Evolutionary conservation across 30 jellyfish, hydroid and myxozoan genomes (phyloP).

Genomic region (Turritopsis rubra): DNA sequence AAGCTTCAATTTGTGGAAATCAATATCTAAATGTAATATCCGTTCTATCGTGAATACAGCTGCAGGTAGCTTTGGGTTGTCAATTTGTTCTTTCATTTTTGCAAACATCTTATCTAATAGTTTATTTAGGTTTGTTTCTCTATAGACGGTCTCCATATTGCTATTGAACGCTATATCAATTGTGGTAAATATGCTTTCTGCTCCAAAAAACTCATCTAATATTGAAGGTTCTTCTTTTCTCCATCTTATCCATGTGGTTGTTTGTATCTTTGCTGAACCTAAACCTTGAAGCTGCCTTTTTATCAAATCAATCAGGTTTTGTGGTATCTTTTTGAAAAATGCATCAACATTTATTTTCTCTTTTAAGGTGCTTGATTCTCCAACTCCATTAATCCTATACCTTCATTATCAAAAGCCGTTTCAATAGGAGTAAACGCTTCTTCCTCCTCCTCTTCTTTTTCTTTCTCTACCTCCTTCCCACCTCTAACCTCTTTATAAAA

Average conservation of each 20-base stretch:
- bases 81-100: conserved; percentile 5
- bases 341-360: conserved; percentile 5
- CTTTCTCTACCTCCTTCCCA: background rate
- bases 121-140: too few relatives aligned
- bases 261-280: conserved; percentile 5
- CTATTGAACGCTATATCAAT: too few relatives aligned
- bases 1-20: background rate
- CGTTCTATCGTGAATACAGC: background rate
- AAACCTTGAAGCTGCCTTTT: conserved; percentile 6
- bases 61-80: background rate
- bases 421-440: conserved; percentile 5
- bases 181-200: too few relatives aligned
- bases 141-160: too few relatives aligned
- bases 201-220: too few relatives aligned
- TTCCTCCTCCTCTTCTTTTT: background rate
- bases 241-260: conserved; percentile 8
- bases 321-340: conserved; percentile 1
- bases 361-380: too few relatives aligned
- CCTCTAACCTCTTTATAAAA: too few relatives aligned
- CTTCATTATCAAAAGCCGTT: conserved; percentile 7
- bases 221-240: background rate
- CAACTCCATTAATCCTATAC: conserved; percentile 5
- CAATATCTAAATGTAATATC: too few relatives aligned
- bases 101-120: conserved; percentile 8
- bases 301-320: conserved; percentile 7